Evolutionary conservation across 2,888 invertebrate species (phyloP), one percentile per base, ranked within the genome.

Genomic region (Plagiodera versicolora): DNA sequence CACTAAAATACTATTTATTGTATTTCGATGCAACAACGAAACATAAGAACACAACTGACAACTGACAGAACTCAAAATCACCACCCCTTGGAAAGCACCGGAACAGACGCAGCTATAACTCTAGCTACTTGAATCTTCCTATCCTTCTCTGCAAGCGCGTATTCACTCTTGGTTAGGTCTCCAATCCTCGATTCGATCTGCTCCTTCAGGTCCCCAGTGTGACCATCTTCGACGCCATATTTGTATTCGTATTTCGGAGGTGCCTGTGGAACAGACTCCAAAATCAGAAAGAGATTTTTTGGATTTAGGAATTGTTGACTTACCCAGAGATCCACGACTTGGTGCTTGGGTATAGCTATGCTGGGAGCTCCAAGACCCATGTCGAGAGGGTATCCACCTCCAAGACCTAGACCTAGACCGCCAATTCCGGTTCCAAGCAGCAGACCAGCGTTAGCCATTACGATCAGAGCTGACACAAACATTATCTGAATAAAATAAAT

Each of bases 161-260:
- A 60, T 8, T 56, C 45, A 45, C 60, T 64, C 53, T 68, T 66
- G 10, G 69, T 69, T 1, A 64, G 51, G 51, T 70, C 71, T 6
- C 66, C 68, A 6, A 66, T 55, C 32, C 71, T 66, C 14, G 58
- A 63, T 63, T 71, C 71, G 11, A 60, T 46, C 55, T 71, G 70
- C 55, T 70, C 62, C 56, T 71, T 71, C 16, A 58, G 59, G 51
- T 71, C 71, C 1, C 68, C 69, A 32, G 71, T 71, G 52, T 71
- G 66, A 14, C 56, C 65, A 54, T 71, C 71, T 45, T 56, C 61
- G 39, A 71, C 69, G 10, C 66, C 69, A 49, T 71, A 71, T 58
- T 68, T 68, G 59, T 64, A 71, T 54, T 71, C 68, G 47, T 71
- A 71, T 52, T 68, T 64, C 10, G 71, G 65, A 28, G 68, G 68